Base-by-base conservation (phyloP, 2,797 vertebrate genomes). In the Selene dorsalis region DNA sequence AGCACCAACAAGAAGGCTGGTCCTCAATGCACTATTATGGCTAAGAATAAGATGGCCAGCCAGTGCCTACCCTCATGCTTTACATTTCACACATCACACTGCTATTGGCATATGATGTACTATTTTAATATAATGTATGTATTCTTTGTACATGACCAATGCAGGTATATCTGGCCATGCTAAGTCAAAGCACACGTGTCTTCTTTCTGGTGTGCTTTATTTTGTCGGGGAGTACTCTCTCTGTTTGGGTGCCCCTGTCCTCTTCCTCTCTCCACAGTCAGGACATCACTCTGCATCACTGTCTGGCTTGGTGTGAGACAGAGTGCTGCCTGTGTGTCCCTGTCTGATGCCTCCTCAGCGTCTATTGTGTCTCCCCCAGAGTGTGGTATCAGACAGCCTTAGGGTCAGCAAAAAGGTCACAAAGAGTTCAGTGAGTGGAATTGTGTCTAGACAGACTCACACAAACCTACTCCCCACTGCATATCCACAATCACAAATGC, bases 281-380 rank as follows among this genome's bases (percentile, higher is more conserved):
- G 69, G 79, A 72, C 81, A 79, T 85, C 79, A 68, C 38, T 84
- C 80, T 79, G 63, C 63, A 62, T 86, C 72, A 66, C 69, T 85
- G 87, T 91, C 77, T 84, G 64, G 77, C 75, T 69, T 75, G 1
- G 59, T 73, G 76, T 79, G 78, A 87, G 65, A 80, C 84, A 41
- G 79, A 69, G 56, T 77, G 52, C 70, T 77, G 65, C 17, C 56
- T 80, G 57, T 55, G 78, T 64, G 78, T 85, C 74, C 76, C 76
- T 70, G 85, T 86, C 71, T 88, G 79, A 66, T 84, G 81, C 82
- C 85, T 90, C 76, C 63, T 91, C 90, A 89, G 80, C 82, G 22
- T 88, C 87, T 83, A 88, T 81, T 77, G 63, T 87, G 76, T 85
- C 72, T 88, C 60, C 59, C 79, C 66, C 75, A 35, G 79, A 91